These are phyloP conservation scores for Apamea anceps DNA, from an alignment of 2,888 invertebrate species.

Conservation along the genomic window DNA sequence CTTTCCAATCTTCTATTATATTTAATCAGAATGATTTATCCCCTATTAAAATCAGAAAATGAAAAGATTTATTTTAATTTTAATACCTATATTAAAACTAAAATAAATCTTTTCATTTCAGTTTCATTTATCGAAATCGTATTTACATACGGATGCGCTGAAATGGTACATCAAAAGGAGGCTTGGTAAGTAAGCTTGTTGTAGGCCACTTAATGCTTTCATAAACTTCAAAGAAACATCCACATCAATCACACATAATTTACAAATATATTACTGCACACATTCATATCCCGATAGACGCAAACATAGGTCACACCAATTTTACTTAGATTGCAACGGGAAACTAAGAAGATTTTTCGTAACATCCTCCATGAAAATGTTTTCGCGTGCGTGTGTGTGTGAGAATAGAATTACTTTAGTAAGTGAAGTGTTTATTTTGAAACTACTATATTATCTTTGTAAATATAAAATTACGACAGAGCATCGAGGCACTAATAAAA, in stretches of 20 bases:
- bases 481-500: conserved; percentile 50
- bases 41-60: not conserved
- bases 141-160: not conserved
- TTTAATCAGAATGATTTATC: not conserved
- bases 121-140: not conserved
- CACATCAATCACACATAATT: not conserved
- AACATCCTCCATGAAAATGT: not conserved
- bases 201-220: not conserved
- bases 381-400: not conserved
- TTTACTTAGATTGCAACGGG: not conserved
- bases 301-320: not conserved
- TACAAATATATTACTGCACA: no score
- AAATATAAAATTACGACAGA: conserved; percentile 51
- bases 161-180: not conserved
- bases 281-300: not conserved
- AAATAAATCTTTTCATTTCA: no score
- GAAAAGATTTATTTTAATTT: no score
- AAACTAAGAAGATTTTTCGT: not conserved
- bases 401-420: not conserved
- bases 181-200: not conserved
- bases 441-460: not conserved
- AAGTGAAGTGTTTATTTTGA: not conserved
- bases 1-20: not conserved
- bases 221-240: not conserved
- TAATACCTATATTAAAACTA: no score